Evolutionary conservation across 30 jellyfish, hydroid and myxozoan species (phyloP).

Genomic region (Aurelia aurita): DNA sequence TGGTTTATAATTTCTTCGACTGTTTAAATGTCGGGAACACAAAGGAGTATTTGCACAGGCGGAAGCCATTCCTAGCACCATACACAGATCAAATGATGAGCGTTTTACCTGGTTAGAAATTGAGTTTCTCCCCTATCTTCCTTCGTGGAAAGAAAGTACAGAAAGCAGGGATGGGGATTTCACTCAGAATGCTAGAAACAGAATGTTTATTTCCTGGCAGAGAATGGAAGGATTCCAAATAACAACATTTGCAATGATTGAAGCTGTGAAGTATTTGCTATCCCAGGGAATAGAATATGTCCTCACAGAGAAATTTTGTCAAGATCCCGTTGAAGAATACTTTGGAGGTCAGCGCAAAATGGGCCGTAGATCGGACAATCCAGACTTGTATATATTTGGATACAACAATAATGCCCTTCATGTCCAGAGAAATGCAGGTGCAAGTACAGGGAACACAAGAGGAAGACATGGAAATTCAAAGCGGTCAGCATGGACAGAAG

Average conservation of each 20-base stretch:
- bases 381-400: constrained; percentile 20
- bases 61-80: constrained; percentile 60
- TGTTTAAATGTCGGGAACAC: constrained; percentile 43
- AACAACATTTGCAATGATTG: constrained; percentile 30
- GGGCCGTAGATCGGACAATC: constrained; percentile 56
- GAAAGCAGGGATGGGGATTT: constrained; percentile 28
- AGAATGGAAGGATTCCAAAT: constrained; percentile 24
- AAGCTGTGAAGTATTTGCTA: no score
- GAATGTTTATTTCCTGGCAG: constrained; percentile 59
- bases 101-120: constrained; percentile 51
- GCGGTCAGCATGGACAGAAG: no score
- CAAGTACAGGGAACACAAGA: no score
- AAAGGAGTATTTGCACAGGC: constrained; percentile 8
- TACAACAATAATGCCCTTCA: constrained; percentile 37
- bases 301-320: no score
- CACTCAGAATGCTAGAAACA: no score
- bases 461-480: no score
- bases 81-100: constrained; percentile 20
- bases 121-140: constrained; percentile 25
- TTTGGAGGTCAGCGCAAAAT: constrained; percentile 53
- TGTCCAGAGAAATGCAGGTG: constrained; percentile 23
- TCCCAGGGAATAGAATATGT: no score
- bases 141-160: constrained; percentile 26
- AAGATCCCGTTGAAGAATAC: constrained; percentile 49
- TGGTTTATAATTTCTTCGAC: constrained; percentile 44